A percentile compares a stretch with the other conserved stretches of the same genome.
Conservation (phyloP, 2,888 invertebrate genomes). For the Craniophora ligustri region DNA sequence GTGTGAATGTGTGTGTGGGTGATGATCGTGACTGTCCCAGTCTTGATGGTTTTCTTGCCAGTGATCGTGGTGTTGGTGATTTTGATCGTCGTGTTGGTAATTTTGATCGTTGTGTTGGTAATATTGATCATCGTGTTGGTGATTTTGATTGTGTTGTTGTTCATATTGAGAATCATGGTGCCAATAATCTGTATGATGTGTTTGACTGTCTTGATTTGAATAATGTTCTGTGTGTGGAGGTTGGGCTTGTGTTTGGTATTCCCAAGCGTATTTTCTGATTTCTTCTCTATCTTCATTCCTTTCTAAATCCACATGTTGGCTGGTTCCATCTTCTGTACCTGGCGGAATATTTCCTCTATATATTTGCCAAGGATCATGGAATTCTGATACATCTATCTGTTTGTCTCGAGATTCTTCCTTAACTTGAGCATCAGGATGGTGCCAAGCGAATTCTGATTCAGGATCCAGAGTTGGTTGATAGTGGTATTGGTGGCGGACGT, state of each 20-base stretch:
- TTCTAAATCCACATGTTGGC: conserved; percentile 46
- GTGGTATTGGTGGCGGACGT: conserved; percentile 66
- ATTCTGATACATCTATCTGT: conserved; percentile 68
- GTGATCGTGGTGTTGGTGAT: conserved; percentile 31
- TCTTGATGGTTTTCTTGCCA: conserved; percentile 41
- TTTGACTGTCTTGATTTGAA: conserved; percentile 38
- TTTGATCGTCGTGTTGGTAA: no score
- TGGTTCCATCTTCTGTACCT: conserved; percentile 53
- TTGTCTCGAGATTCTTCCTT: conserved; percentile 60
- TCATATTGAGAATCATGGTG: conserved; percentile 42
- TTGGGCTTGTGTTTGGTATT: conserved; percentile 60
- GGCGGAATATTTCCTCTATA: conserved; percentile 88
- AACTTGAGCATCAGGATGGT: conserved; percentile 74
- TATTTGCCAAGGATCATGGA: conserved; percentile 93
- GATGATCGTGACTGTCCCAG: conserved; percentile 31
- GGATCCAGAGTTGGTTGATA: conserved; percentile 78
- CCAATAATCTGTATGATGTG: conserved; percentile 44
- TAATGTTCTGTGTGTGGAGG: conserved; percentile 42
- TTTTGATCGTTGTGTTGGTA: neutral
- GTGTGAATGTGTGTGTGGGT: conserved; percentile 19
- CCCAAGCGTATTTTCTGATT: conserved; percentile 76
- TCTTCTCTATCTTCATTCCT: conserved; percentile 66
- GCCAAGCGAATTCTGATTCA: conserved; percentile 84
- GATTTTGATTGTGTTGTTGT: conserved; percentile 24
- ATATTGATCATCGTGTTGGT: conserved; percentile 31